Percentiles rank a stretch among this genome's conserved stretches.
These are phyloP conservation scores for Microcebus griseorufus DNA, from an alignment of 2,113 vertebrate species.

Conservation along the genomic window DNA sequence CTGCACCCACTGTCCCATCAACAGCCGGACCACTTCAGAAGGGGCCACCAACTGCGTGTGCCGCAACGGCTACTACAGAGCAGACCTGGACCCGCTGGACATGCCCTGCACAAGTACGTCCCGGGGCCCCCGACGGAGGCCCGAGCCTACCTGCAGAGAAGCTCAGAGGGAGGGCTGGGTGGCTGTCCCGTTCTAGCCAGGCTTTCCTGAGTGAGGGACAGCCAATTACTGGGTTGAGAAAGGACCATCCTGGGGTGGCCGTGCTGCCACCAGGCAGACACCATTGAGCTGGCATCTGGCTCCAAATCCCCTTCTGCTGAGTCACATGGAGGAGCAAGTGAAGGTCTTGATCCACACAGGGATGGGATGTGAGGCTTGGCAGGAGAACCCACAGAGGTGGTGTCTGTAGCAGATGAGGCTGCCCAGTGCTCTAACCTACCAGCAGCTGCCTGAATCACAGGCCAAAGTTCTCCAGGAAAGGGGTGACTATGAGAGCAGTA, in stretches of 20 bases:
- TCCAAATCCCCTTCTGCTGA: background rate
- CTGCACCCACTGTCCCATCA: constrained; percentile 93
- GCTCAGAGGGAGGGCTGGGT: rapidly evolving
- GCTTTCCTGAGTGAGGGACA: background rate
- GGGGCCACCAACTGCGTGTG: constrained; percentile 95
- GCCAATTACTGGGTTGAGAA: background rate
- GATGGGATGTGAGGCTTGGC: background rate
- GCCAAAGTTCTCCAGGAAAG: background rate
- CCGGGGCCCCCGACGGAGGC: background rate
- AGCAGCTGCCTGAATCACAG: background rate
- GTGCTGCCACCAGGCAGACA: background rate
- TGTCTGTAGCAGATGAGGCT: background rate
- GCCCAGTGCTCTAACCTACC: background rate
- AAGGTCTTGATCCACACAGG: constrained; percentile 32
- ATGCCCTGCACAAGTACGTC: constrained; percentile 96
- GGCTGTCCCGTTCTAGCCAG: background rate
- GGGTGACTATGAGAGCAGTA: rapidly evolving
- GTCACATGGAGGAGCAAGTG: background rate
- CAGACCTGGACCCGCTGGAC: constrained; percentile 91
- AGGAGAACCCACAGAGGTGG: background rate
- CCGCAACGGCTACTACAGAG: constrained; percentile 91
- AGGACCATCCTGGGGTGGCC: background rate
- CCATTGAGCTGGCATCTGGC: background rate
- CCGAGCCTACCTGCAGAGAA: background rate
- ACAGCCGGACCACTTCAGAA: constrained; percentile 93